A percentile compares a stretch with the other conserved stretches of the same genome.
Evolutionary conservation across 2,888 invertebrate genomes (phyloP).

Genomic region (Gnatocerus cornutus): DNA sequence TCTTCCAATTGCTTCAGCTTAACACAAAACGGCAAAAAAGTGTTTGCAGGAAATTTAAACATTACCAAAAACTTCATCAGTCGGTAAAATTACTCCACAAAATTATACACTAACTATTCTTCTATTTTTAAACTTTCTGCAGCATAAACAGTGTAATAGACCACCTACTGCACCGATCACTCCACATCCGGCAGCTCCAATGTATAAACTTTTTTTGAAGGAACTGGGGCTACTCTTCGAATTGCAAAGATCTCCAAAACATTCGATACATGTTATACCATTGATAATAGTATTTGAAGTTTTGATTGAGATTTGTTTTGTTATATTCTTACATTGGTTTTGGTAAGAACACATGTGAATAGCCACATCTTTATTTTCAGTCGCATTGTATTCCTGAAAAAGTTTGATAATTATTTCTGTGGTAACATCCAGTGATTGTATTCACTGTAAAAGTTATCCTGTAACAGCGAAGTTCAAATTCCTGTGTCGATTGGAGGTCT

Average conservation of each 20-base stretch:
- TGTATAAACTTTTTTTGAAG: constrained; percentile 1
- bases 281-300: not conserved
- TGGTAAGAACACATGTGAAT: not conserved
- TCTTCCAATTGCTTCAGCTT: no score
- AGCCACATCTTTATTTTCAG: no score
- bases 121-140: constrained; percentile 4
- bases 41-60: no score
- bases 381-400: no score
- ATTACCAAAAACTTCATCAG: no score
- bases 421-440: no score
- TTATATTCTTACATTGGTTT: not conserved
- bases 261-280: not conserved
- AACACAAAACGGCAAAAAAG: no score
- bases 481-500: no score
- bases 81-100: no score
- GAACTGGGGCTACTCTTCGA: constrained; percentile 1
- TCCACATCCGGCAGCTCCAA: not conserved
- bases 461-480: no score
- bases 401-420: no score
- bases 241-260: not conserved
- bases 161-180: not conserved
- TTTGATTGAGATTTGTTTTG: not conserved
- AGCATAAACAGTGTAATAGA: not conserved
- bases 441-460: no score
- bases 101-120: not conserved